phyloP scores from a whole-genome alignment of 2,797 vertebrate species.

The Taenioides sp. region DNA sequence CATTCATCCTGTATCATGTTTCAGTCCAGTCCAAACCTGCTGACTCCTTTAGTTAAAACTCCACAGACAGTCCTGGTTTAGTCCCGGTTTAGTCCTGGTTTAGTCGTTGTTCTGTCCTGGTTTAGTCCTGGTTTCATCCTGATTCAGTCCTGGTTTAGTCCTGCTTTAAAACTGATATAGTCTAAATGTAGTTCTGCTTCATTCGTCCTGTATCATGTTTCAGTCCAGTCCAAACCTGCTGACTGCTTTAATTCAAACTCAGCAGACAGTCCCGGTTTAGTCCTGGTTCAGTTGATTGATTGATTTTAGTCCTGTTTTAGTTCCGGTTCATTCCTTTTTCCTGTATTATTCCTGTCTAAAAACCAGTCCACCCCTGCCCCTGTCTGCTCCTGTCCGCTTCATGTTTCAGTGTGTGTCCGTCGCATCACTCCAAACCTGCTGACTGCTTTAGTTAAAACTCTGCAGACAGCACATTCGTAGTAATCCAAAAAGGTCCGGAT shows the following conservation, averaged over 20 bases:
- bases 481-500: slow-evolving; percentile 74
- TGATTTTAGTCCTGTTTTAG: too few relatives aligned
- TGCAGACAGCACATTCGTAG: slow-evolving; percentile 70
- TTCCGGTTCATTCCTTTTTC: too few relatives aligned
- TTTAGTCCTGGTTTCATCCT: not conserved
- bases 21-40: too few relatives aligned
- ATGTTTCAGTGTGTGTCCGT: slow-evolving; percentile 54
- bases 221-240: not conserved
- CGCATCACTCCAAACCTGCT: slow-evolving; percentile 66
- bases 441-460: slow-evolving; percentile 71
- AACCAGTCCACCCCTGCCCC: slow-evolving; percentile 26
- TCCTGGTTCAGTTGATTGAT: too few relatives aligned
- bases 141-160: not conserved
- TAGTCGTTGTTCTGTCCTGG: not conserved
- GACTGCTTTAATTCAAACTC: not conserved
- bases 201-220: not conserved
- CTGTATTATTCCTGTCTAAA: too few relatives aligned
- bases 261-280: too few relatives aligned
- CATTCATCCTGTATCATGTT: too few relatives aligned
- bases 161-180: too few relatives aligned
- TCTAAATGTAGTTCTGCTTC: too few relatives aligned
- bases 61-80: too few relatives aligned
- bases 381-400: slow-evolving; percentile 45
- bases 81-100: not conserved
- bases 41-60: too few relatives aligned